Evolutionary conservation across 2,797 vertebrate species (phyloP), one percentile per base, ranked within the genome.

Genomic region (Ataeniobius toweri): DNA sequence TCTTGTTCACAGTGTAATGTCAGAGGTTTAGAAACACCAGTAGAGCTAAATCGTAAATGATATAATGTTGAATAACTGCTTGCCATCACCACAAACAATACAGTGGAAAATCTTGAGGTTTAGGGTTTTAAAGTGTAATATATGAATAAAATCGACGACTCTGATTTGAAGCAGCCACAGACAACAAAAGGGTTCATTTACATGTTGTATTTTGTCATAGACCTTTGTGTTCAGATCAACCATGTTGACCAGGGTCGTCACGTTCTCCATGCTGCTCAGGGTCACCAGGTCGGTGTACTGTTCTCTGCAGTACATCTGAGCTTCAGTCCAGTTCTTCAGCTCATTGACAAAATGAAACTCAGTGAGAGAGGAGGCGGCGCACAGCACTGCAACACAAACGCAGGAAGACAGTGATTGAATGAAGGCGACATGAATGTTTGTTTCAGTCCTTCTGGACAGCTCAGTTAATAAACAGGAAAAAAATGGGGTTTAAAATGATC

Each of bases 151-250:
- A 44, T 44, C 44, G 8, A 44, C 5, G 6, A 44, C 9, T 22
- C 22, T 24, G 55, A 56, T 10, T 10, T 13, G 10, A 48, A 50
- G 2, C 48, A 50, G 48, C 44, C 44, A 44, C 44, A 50, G 48
- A 3, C 48, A 58, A 58, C 55, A 9, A 26, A 16, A 1, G 26
- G 28, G 13, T 16, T 31, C 28, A 16, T 61, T 61, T 61, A 61
- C 58, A 61, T 61, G 58, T 0, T 28, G 16, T 0, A 1, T 0
- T 2, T 0, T 1, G 6, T 13, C 26, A 5, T 31, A 0, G 26
- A 61, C 26, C 58, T 31, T 9, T 61, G 26, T 6, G 46, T 31
- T 18, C 26, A 31, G 4, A 3, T 61, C 58, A n/a, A 6, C 24
- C 58, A 31, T 31, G 58, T 18, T 1, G 14, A 61, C 58, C 58